Evolutionary conservation across 2,113 vertebrate species (phyloP).

Genomic region (Podiceps cristatus): DNA sequence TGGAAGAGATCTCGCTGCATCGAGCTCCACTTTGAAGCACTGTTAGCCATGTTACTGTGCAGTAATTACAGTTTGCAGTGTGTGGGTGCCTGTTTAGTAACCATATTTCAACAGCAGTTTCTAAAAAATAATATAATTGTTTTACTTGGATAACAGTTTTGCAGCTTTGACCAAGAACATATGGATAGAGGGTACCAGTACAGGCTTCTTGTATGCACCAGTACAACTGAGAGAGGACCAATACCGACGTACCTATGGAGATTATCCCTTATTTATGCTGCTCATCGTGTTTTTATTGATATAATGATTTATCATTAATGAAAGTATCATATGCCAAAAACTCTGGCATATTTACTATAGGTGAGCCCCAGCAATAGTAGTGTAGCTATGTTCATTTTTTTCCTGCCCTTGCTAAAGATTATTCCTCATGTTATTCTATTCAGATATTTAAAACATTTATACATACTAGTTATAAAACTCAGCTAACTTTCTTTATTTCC

Average conservation of each 20-base stretch:
- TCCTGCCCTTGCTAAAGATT: background rate
- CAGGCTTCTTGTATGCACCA: background rate
- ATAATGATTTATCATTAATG: background rate
- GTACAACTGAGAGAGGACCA: background rate
- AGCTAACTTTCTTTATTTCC: background rate
- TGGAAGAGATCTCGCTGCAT: background rate
- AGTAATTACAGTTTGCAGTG: background rate
- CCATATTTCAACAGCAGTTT: background rate
- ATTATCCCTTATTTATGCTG: background rate
- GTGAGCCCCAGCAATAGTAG: background rate
- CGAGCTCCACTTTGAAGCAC: background rate
- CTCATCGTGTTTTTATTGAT: background rate
- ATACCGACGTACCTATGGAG: background rate
- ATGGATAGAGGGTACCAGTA: background rate
- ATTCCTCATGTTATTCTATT: background rate
- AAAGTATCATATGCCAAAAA: background rate
- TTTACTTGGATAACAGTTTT: background rate
- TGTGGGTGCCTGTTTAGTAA: background rate
- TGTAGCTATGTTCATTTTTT: background rate
- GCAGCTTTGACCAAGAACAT: background rate
- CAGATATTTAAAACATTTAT: background rate
- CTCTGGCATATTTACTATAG: background rate
- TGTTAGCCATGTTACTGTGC: fast-evolving
- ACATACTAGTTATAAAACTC: background rate
- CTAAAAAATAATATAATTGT: background rate